A percentile compares a stretch with the other conserved stretches of the same genome.
Conservation (phyloP, 2,113 vertebrate species). For the Eolophus roseicapilla region DNA sequence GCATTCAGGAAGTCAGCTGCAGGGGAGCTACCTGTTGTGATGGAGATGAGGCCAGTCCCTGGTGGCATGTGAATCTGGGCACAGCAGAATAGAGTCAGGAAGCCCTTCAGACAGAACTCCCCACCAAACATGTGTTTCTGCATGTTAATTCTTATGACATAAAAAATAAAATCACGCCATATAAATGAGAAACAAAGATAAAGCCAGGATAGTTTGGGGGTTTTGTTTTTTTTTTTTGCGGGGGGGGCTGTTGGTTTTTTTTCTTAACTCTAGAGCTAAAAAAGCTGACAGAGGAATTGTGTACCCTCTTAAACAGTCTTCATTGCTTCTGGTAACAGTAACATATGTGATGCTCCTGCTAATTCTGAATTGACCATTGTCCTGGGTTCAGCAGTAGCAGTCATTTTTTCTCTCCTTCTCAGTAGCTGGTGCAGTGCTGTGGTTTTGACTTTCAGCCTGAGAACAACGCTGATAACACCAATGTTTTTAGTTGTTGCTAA, state of each 20-base stretch:
- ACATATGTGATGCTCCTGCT: not conserved
- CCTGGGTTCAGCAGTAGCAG: no score
- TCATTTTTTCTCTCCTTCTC: no score
- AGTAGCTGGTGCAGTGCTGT: no score
- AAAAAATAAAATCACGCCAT: not conserved
- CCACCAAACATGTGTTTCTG: not conserved
- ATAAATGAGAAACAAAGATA: not conserved
- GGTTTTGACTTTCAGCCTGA: no score
- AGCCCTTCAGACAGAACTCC: not conserved
- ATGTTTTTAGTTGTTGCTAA: no score
- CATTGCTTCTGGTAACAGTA: not conserved
- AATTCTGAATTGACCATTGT: not conserved
- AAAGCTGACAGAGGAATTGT: not conserved
- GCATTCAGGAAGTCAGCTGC: fast-evolving
- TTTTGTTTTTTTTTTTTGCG: not conserved
- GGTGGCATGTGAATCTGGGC: not conserved
- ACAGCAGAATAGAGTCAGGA: not conserved
- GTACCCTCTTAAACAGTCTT: not conserved
- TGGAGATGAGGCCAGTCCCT: not conserved
- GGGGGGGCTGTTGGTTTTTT: not conserved
- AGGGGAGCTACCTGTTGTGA: not conserved
- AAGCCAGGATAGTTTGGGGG: not conserved
- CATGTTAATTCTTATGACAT: not conserved
- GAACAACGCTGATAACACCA: no score
- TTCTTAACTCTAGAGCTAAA: not conserved